Evolutionary conservation across 2,797 vertebrate species (phyloP).

Genomic region (Oceanodroma leucorhoa): DNA sequence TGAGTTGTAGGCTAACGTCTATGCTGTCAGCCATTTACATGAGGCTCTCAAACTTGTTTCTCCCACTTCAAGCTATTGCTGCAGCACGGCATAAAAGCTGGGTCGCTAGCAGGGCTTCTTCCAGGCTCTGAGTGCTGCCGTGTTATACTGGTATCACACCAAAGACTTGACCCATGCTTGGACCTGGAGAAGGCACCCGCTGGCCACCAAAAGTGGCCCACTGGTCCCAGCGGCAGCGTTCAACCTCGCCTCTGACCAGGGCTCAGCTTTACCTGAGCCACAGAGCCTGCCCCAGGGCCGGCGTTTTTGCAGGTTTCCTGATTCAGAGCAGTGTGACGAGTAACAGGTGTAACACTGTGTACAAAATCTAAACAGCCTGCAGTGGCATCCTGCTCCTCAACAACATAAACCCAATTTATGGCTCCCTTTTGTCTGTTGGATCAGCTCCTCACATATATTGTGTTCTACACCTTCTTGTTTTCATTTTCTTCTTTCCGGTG

Average conservation of each 20-base stretch:
- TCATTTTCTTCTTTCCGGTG: not conserved
- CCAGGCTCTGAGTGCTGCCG: not conserved
- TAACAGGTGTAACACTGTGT: not conserved
- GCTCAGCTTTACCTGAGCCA: not conserved
- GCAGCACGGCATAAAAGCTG: not conserved
- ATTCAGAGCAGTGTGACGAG: not conserved
- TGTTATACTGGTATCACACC: too few relatives aligned
- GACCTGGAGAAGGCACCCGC: not conserved
- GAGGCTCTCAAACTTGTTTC: not conserved
- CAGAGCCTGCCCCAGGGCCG: not conserved
- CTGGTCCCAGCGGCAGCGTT: not conserved
- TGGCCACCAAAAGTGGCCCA: too few relatives aligned
- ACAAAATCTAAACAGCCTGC: not conserved
- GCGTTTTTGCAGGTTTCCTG: not conserved
- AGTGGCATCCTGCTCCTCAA: not conserved
- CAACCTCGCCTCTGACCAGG: not conserved
- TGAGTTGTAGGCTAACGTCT: not conserved
- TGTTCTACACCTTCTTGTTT: not conserved
- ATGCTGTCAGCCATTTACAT: not conserved
- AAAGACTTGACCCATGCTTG: rapidly evolving
- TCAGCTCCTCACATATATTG: not conserved
- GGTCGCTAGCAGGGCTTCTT: not conserved
- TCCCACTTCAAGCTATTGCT: not conserved
- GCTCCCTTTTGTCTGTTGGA: not conserved
- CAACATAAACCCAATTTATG: not conserved